Evolutionary conservation across 2,888 invertebrate species (phyloP), one percentile per base, ranked within the genome.

Genomic region (Hydrotaea diabolus): DNA sequence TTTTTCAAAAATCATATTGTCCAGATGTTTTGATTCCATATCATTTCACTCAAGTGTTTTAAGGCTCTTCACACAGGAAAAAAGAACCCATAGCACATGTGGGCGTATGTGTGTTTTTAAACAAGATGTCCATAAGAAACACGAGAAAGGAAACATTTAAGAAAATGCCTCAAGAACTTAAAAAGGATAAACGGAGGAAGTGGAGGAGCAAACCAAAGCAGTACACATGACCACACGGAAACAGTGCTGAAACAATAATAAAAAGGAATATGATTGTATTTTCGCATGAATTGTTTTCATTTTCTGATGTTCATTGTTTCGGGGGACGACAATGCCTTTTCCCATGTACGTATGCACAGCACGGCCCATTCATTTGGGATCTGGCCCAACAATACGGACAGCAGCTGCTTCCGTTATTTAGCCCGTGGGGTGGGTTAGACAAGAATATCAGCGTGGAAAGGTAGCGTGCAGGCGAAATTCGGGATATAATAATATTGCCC

Each of bases 11-110:
- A 81, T 81, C 80, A 79, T 84, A 80, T 74, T 89, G 88, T 89
- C 89, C 91, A 90, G 90, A 90, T 91, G 90, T 90, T 91, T 90
- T 89, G 89, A 90, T 90, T 91, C 89, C 90, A 87, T 90, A 91
- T 90, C 89, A 90, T 89, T 91, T 90, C 89, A 89, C 88, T 90
- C 87, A 76, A 83, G 72, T 85, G 71, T 83, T 80, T 69, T 75
- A 78, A 86, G 69, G 80, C 73, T 88, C 75, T 57, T 8, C 21
- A 1, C 5, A 66, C 31, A 17, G n/a, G n/a, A n/a, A n/a, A 66
- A 19, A 66, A 46, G 23, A 46, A 46, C 88, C 87, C 82, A 89
- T 87, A 87, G 86, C 81, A 49, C n/a, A 59, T 64, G 71, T 82
- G 80, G 82, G 82, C 31, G 9, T 13, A 19, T 5, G 36, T 26